Conservation (phyloP, 1,140 invertebrate species). For the Drosophila elegans region DNA sequence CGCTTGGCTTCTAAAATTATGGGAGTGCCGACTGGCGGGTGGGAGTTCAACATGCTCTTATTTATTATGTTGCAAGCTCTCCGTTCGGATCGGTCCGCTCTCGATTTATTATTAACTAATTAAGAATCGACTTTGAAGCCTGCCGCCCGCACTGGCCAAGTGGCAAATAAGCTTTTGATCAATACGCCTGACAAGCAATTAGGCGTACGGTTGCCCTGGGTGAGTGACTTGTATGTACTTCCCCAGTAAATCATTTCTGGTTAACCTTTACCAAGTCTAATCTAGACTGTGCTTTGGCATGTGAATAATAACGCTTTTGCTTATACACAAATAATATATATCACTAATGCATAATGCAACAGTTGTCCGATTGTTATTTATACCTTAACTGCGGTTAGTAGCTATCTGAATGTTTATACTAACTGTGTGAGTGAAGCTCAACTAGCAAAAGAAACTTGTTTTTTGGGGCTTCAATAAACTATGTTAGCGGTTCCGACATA, state of each 20-base stretch:
- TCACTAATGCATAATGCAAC: neutral
- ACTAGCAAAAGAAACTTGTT: neutral
- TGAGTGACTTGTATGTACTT: conserved; percentile 14
- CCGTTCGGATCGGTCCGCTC: conserved; percentile 42
- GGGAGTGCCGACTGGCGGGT: conserved; percentile 16
- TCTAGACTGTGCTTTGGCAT: neutral
- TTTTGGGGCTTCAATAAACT: neutral
- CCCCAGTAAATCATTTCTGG: conserved; percentile 59
- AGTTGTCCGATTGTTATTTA: neutral
- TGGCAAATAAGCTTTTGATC: conserved; percentile 66
- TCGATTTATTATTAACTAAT: conserved; percentile 66
- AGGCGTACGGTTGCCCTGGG: conserved; percentile 47
- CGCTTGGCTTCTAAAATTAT: conserved; percentile 42
- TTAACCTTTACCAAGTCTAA: conserved; percentile 49
- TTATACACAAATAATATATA: too few relatives aligned
- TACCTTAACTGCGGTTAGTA: neutral
- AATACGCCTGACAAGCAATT: conserved; percentile 67
- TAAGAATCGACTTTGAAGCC: conserved; percentile 68
- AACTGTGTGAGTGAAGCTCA: neutral
- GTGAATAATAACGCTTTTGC: too few relatives aligned
- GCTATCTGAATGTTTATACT: neutral
- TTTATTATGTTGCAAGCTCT: conserved; percentile 61
- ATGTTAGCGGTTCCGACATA: too few relatives aligned
- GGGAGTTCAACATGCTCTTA: conserved; percentile 53
- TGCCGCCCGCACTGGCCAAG: conserved; percentile 32